These are phyloP conservation scores for Pelobates fuscus DNA, from an alignment of 2,113 vertebrate genomes.

Conservation along the genomic window DNA sequence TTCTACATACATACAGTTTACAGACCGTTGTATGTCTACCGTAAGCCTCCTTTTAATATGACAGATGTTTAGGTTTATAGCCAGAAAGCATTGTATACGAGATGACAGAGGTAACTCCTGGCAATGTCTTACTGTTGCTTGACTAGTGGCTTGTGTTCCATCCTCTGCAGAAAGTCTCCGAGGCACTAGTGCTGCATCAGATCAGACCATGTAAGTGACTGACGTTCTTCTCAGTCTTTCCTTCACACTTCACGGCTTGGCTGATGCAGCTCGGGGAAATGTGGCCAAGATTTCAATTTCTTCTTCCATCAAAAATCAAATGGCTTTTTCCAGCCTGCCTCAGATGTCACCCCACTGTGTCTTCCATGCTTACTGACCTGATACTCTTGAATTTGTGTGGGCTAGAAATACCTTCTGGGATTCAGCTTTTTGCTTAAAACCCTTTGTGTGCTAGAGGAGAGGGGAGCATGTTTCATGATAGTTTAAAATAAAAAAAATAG, in stretches of 20 bases:
- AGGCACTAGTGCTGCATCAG: constrained; percentile 30
- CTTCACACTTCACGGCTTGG: constrained; percentile 43
- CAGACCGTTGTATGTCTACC: too few species aligned
- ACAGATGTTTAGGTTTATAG: too few species aligned
- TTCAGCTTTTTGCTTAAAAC: background rate
- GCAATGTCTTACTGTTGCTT: constrained; percentile 2
- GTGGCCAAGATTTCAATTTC: constrained; percentile 27
- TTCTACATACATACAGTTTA: too few species aligned
- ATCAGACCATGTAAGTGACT: constrained; percentile 15
- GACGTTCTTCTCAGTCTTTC: constrained; percentile 20
- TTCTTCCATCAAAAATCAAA: constrained; percentile 29
- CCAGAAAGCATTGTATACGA: background rate
- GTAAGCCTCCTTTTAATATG: too few species aligned
- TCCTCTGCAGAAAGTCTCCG: constrained; percentile 24
- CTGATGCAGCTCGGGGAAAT: constrained; percentile 17
- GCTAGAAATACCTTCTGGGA: background rate
- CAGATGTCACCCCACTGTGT: constrained; percentile 35
- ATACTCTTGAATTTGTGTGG: constrained; percentile 10
- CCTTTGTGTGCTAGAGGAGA: background rate
- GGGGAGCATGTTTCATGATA: too few species aligned
- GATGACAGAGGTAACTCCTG: background rate
- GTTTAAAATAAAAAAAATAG: too few species aligned
- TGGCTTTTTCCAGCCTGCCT: constrained; percentile 32
- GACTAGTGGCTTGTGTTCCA: constrained; percentile 34
- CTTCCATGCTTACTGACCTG: constrained; percentile 45